Base-by-base conservation (phyloP, 2,113 vertebrate species). In the Calonectris borealis region DNA sequence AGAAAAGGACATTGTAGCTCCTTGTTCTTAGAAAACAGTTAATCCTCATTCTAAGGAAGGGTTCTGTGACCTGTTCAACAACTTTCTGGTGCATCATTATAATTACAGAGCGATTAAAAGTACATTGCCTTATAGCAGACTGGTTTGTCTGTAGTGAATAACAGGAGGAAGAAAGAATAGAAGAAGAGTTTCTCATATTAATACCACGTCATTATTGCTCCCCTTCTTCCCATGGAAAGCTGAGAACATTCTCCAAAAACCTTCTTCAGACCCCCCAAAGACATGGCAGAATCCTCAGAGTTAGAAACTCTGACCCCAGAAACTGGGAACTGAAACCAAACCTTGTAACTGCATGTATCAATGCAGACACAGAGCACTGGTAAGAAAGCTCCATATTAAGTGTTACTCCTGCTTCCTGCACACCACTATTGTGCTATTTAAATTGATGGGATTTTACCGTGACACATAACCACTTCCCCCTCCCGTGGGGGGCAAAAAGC, bases 361-460 rank as follows among this genome's bases (percentile, higher is more conserved):
- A n/a, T 2, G 3, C 51, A 73, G 38, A 38, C 54, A 77, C 10
- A n/a, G 34, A 61, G 34, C 16, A 65, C 32, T 26, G 6, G 11
- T 54, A 73, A 58, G 55, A 61, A 84, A 82, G 5, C 4, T 78
- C 20, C 1, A 0, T 26, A 27, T 54, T 62, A 18, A 0, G 0
- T 5, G 3, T 40, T 82, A 38, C 10, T 78, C 17, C 54, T 58
- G 18, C n/a, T 83, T 42, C 7, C n/a, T 64, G 27, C 19, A 40
- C 22, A 52, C 17, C 13, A 29, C 36, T 83, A 2, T 24, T 36
- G 15, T 36, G 58, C 19, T 36, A 16, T 61, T 86, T 70, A 65
- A 89, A 73, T 58, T n/a, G 25, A 54, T 79, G 29, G 20, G 15
- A 48, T 83, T 89, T 65, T 66, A 40, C 46, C 5, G 0, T 7